phyloP scores from a whole-genome alignment of 2,113 vertebrate genomes.

The Monarcha castaneiventris region DNA sequence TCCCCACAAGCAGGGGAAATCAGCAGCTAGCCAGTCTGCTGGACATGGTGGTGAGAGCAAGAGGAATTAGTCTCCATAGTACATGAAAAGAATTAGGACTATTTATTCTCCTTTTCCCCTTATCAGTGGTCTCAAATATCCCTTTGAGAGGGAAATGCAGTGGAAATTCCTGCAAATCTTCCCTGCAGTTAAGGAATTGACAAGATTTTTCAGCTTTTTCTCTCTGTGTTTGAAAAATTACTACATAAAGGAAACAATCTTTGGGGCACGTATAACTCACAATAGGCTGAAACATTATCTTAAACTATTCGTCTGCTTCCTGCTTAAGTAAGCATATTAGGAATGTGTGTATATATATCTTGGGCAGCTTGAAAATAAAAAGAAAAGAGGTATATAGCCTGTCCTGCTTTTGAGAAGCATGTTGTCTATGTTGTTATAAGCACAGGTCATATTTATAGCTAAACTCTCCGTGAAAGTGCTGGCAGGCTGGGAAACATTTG shows the following conservation, averaged over 20 bases:
- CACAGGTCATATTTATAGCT: conserved; percentile 36
- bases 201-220: conserved; percentile 56
- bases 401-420: conserved; percentile 25
- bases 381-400: not conserved
- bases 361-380: conserved; percentile 43
- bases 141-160: not conserved
- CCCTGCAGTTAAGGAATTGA: conserved; percentile 34
- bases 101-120: conserved; percentile 39
- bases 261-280: conserved; percentile 23
- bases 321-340: conserved; percentile 64
- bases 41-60: conserved; percentile 26
- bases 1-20: not conserved
- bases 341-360: conserved; percentile 41
- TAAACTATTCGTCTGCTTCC: conserved; percentile 57
- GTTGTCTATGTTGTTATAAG: conserved; percentile 9
- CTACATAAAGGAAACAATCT: conserved; percentile 35
- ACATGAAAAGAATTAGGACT: conserved; percentile 22
- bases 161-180: conserved; percentile 47
- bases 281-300: conserved; percentile 57
- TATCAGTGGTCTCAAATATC: conserved; percentile 43
- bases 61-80: conserved; percentile 17
- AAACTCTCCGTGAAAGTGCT: not conserved
- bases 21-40: not conserved
- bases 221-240: conserved; percentile 21
- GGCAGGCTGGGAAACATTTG: conserved; percentile 41